Evolutionary conservation across 2,888 invertebrate genomes (phyloP), one percentile per base, ranked within the genome.

Genomic region (Hipparchia sbordonii): DNA sequence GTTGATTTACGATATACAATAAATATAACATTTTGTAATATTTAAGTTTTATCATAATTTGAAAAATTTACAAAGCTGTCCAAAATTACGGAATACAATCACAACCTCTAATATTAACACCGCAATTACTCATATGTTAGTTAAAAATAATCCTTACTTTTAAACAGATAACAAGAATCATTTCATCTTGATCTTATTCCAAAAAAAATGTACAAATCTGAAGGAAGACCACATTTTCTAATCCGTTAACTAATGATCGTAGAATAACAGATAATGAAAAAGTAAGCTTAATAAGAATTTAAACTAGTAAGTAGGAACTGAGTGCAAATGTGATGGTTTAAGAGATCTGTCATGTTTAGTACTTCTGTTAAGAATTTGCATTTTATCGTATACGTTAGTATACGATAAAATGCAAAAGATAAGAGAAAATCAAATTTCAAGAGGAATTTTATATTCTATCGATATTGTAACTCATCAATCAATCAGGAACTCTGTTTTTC

Each of bases 251-350:
- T 79, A 79, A 78, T 77, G 77, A 79, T 78, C 71, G 67, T 79
- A 82, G 82, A 84, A 84, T 77, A 76, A 84, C 77, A 82, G 80
- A 79, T 75, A 82, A 79, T 79, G 81, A 39, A 86, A 85, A 85
- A 78, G 78, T 90, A 89, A 86, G 84, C 90, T 92, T 89, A 88
- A 87, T 84, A 85, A 87, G 81, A 83, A 82, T 81, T 84, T 85
- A 85, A 88, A 90, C 87, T 89, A 90, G 91, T 93, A 92, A 90
- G 85, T 93, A 93, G 93, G 93, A 93, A 93, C 93, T 93, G 92
- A 90, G 91, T 90, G 93, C 92, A 87, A 83, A 81, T 84, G 86
- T 91, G 90, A 88, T 87, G 83, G 81, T 74, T 63, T 78, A 80
- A 91, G 92, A 93, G 93, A 93, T 93, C 92, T 80, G 84, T 85